Base-by-base conservation (phyloP, 1,140 invertebrate genomes). In the Drosophila ogumai region DNA sequence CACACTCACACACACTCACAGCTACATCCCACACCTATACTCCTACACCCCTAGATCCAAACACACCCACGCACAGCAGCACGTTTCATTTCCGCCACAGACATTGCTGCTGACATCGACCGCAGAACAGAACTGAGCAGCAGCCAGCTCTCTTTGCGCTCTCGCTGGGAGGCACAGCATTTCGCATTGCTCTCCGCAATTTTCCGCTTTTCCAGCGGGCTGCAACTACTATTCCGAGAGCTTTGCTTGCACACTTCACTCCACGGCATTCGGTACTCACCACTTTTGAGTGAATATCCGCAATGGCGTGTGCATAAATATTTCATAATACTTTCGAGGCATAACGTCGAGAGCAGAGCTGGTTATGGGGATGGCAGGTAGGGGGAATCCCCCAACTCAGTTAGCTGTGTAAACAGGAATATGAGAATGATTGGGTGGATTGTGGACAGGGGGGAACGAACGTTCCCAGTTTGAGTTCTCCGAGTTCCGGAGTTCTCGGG, bases 251-350 rank as follows among this genome's bases (percentile, higher is more conserved):
- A 60, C 47, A 28, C 46, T 66, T 40, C 59, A 50, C 64, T 73
- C 61, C 22, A 8, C 38, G 19, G 32, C 43, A 47, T 34, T 63
- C 36, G 68, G 32, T 65, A 46, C 46, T 74, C 79, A 68, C 63
- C 66, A 69, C 38, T 69, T 67, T 72, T 65, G 55, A 61, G 44
- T 66, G 80, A 75, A 79, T 68, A 84, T 84, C 85, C 84, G 84
- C 84, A 87, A 71, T 87, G 84, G 80, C 64, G 85, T 72, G 49
- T 88, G 77, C 85, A 88, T 90, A 90, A 90, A 90, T 90, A 90
- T 88, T 88, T 88, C 69, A 88, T 72, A 75, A 85, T 81, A 79
- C 74, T 88, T 75, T 82, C 34, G 44, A 50, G 31, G 32, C 47
- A 31, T 22, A 25, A 19, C 31, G 22, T n/a, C 25, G 56, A 6